A percentile compares a stretch with the other conserved stretches of the same genome.
phyloP scores from a whole-genome alignment of 2,113 vertebrate genomes.

The Heptranchias perlo region DNA sequence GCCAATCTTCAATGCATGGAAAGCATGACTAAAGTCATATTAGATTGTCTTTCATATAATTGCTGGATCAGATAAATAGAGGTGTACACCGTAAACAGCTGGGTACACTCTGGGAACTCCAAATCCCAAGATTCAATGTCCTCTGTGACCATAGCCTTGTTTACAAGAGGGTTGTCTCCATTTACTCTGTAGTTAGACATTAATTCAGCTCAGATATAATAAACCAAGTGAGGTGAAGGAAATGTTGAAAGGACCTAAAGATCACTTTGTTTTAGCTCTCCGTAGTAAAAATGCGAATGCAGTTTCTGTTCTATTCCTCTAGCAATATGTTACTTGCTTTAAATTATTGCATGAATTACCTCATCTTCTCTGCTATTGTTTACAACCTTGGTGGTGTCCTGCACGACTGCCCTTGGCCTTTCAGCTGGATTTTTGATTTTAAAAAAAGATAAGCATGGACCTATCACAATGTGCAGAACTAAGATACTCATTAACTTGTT shows the following conservation, averaged over 20 bases:
- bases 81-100: background rate
- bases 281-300: background rate
- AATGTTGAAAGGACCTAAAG: background rate
- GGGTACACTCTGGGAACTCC: background rate
- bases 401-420: background rate
- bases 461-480: background rate
- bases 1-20: background rate
- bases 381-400: too few relatives aligned
- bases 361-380: background rate
- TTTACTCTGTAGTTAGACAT: background rate
- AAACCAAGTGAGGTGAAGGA: background rate
- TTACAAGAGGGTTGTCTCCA: background rate
- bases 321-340: background rate
- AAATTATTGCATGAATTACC: background rate
- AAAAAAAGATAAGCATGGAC: background rate
- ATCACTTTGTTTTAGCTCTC: background rate
- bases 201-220: background rate
- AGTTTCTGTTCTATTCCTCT: background rate
- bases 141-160: constrained; percentile 11
- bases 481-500: background rate
- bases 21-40: background rate
- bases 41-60: background rate
- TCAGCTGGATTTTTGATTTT: background rate
- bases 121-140: background rate
- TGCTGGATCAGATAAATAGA: constrained; percentile 21